Evolutionary conservation across 2,888 invertebrate genomes (phyloP).

Genomic region (Melanostoma mellinum): DNA sequence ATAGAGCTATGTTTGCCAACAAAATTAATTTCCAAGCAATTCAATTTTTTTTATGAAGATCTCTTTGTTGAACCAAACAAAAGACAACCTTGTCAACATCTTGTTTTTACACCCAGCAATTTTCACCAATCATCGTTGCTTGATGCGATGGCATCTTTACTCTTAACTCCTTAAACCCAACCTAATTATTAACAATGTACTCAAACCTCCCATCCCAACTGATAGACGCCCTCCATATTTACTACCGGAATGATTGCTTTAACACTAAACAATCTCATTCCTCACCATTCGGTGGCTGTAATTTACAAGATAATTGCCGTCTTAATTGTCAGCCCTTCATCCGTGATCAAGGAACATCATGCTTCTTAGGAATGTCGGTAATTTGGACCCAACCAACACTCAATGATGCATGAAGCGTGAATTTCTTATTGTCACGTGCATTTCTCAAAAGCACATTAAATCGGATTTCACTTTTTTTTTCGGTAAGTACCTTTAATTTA

Average conservation of each 20-base stretch:
- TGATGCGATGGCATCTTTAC: too few species aligned
- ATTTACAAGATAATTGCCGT: conserved; percentile 35
- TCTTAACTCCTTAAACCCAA: background rate
- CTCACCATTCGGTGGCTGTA: conserved; percentile 19
- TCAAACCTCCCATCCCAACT: background rate
- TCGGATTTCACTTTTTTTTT: conserved; percentile 2
- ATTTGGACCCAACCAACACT: conserved; percentile 18
- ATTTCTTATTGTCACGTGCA: background rate
- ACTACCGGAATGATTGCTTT: conserved; percentile 23
- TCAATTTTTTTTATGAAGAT: too few species aligned
- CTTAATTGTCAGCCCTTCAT: conserved; percentile 39
- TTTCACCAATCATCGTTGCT: too few species aligned
- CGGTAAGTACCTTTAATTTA: background rate
- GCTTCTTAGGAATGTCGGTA: conserved; percentile 24
- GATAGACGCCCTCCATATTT: conserved; percentile 6
- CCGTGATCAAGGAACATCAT: conserved; percentile 14
- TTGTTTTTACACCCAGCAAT: too few species aligned
- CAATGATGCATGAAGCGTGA: conserved; percentile 21
- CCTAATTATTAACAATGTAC: background rate
- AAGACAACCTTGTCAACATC: too few species aligned
- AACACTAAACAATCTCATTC: conserved; percentile 17
- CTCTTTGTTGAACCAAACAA: too few species aligned
- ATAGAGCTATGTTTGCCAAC: too few species aligned
- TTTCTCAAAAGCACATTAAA: background rate
- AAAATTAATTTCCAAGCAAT: too few species aligned